A percentile compares a stretch with the other conserved stretches of the same genome.
Conservation (phyloP, 2,113 vertebrate genomes). For the Hiodon alosoides region DNA sequence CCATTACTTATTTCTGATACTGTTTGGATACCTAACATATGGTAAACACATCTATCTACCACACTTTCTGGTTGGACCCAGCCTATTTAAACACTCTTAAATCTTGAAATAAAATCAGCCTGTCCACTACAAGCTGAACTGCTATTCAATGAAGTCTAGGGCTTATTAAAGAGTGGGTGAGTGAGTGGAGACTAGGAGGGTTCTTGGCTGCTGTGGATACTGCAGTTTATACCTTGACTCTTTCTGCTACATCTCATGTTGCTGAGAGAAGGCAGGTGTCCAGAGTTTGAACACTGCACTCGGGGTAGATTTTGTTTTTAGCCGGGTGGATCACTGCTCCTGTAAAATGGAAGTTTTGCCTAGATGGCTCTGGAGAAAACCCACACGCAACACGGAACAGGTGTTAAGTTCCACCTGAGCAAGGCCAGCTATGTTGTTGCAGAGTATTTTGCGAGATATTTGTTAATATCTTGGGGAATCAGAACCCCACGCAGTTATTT, state of each 20-base stretch:
- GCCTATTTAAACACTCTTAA: neutral
- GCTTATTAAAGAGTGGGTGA: neutral
- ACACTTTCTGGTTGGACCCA: neutral
- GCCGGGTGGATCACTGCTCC: too few species aligned
- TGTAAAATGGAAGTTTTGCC: too few species aligned
- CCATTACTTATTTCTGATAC: neutral
- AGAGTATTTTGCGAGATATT: too few species aligned
- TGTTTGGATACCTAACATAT: neutral
- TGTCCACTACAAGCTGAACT: neutral
- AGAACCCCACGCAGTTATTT: too few species aligned
- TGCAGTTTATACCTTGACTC: neutral
- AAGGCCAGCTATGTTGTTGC: too few species aligned
- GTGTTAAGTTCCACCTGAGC: too few species aligned
- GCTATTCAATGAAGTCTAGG: neutral
- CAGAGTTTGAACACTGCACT: neutral
- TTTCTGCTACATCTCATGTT: neutral
- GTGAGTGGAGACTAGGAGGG: neutral
- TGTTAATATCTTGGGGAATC: too few species aligned
- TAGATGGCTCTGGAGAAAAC: too few species aligned
- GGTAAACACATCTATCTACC: neutral
- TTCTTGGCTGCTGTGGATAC: neutral
- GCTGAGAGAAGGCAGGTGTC: neutral
- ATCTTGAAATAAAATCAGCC: neutral
- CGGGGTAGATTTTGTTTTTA: too few species aligned
- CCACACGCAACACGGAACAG: too few species aligned